phyloP scores from a whole-genome alignment of 2,797 vertebrate species.

The Scarus forsteni region DNA sequence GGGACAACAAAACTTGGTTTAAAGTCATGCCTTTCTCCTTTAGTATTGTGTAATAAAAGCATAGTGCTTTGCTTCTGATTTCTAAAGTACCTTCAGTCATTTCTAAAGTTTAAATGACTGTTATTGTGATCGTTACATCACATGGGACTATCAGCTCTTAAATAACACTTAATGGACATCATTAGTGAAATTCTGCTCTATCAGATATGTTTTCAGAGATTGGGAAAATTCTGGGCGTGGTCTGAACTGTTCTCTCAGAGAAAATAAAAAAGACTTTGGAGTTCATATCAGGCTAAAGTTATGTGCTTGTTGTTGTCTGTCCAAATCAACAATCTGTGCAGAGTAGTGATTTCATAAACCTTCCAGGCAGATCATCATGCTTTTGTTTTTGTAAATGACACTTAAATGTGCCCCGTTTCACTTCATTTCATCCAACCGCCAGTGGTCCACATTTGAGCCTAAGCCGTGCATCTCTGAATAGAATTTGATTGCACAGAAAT shows the following conservation, averaged over 20 bases:
- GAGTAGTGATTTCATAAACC: neutral
- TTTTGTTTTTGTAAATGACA: neutral
- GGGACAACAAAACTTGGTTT: too few relatives aligned
- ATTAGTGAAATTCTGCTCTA: constrained; percentile 41
- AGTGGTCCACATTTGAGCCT: too few relatives aligned
- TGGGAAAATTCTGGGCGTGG: constrained; percentile 3
- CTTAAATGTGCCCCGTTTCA: too few relatives aligned
- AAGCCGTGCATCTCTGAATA: neutral
- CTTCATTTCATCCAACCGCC: too few relatives aligned
- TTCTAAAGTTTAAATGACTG: constrained; percentile 4
- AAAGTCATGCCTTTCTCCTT: too few relatives aligned
- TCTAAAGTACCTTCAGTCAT: constrained; percentile 12
- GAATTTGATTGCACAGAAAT: neutral
- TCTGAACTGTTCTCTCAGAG: neutral
- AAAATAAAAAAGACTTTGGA: constrained; percentile 11
- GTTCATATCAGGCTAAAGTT: constrained; percentile 15
- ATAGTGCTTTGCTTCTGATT: neutral
- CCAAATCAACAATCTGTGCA: constrained; percentile 14
- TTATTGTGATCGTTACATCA: constrained; percentile 47
- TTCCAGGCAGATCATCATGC: too few relatives aligned
- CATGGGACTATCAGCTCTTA: constrained; percentile 19
- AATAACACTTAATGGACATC: constrained; percentile 51
- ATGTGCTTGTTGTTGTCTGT: neutral
- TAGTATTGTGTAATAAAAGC: neutral
- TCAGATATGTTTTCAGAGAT: constrained; percentile 21